Percentiles rank a stretch among this genome's conserved stretches.
Conservation (phyloP, 2,797 vertebrate species). For the Tadarida brasiliensis region DNA sequence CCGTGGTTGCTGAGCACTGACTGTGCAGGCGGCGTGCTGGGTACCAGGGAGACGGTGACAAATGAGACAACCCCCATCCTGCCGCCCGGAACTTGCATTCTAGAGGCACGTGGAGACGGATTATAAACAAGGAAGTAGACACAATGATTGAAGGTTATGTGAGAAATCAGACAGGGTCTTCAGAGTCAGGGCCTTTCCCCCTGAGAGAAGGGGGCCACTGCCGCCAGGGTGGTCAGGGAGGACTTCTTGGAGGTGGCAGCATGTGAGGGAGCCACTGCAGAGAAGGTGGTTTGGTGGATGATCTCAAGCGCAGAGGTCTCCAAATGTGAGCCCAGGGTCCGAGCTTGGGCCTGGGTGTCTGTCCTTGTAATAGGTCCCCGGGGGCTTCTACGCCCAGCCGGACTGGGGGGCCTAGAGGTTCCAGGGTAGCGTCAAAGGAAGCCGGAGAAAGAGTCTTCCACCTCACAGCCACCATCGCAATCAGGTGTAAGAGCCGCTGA, state of each 20-base stretch:
- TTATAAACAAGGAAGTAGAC: too few relatives aligned
- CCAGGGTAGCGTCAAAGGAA: background rate
- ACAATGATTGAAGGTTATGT: rapidly evolving
- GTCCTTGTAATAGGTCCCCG: background rate
- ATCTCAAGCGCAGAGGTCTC: background rate
- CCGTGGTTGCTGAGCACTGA: rapidly evolving
- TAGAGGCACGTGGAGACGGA: background rate
- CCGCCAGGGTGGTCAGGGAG: background rate
- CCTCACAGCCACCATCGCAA: rapidly evolving
- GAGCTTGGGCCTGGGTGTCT: background rate
- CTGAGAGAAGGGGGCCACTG: background rate
- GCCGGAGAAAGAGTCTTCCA: background rate
- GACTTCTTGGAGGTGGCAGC: background rate
- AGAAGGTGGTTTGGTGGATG: background rate
- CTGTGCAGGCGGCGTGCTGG: background rate
- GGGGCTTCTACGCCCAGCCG: background rate
- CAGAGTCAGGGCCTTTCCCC: background rate
- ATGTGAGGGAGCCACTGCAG: rapidly evolving
- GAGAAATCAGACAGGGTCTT: background rate
- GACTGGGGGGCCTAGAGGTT: background rate
- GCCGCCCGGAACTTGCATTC: background rate
- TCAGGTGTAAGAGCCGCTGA: background rate
- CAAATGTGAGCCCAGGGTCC: background rate
- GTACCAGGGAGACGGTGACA: background rate
- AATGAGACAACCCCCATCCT: background rate